Evolutionary conservation across 1,140 invertebrate species (phyloP).

Genomic region (Vanessa atalanta): DNA sequence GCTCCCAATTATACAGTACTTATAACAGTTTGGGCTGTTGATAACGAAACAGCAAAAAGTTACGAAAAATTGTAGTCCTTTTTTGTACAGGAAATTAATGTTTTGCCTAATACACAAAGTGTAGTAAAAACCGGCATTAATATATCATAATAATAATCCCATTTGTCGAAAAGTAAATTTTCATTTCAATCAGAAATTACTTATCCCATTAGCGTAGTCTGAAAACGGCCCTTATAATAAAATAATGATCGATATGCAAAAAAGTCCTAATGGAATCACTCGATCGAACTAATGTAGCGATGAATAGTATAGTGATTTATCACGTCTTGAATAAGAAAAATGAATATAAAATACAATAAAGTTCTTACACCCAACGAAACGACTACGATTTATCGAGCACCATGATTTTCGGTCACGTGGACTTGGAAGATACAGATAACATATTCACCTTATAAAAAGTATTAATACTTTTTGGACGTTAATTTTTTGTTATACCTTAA

Average conservation of each 20-base stretch:
- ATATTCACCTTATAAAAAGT: no score
- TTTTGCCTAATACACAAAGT: neutral
- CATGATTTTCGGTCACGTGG: no score
- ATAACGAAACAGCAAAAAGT: no score
- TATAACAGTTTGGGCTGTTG: no score
- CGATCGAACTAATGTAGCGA: constrained; percentile 72
- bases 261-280: constrained; percentile 68
- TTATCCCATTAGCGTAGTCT: neutral
- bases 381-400: constrained; percentile 12
- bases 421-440: no score
- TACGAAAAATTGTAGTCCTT: no score
- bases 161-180: constrained; percentile 13
- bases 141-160: constrained; percentile 6
- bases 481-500: no score
- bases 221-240: constrained; percentile 41
- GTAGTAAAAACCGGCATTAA: neutral
- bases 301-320: constrained; percentile 72
- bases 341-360: constrained; percentile 64
- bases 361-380: constrained; percentile 48
- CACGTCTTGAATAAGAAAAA: constrained; percentile 68
- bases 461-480: no score
- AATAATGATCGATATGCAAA: constrained; percentile 73
- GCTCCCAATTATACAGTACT: no score
- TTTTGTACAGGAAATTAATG: no score
- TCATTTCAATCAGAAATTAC: constrained; percentile 15